Base-by-base conservation (phyloP, 2,113 vertebrate species). In the Ia io region DNA sequence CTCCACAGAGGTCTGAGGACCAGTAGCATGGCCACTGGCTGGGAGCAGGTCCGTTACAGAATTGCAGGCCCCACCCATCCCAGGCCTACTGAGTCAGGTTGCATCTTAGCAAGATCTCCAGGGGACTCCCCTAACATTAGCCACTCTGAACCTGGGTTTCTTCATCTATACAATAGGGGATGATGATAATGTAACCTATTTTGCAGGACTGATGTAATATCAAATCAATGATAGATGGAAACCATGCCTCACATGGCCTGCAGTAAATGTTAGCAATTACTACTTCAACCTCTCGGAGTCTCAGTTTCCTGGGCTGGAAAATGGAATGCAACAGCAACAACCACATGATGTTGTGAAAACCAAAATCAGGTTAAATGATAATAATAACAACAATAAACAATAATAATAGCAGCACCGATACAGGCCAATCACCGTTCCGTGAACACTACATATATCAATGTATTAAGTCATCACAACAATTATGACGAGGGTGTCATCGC, bases 41-140 rank as follows among this genome's bases (percentile, higher is more conserved):
- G 40, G 44, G 37, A 83, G 9, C 22, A 6, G 40, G 1, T 32
- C 69, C 20, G 71, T 30, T 13, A 35, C 14, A 35, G 37, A 32
- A 20, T 20, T 17, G 13, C 14, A 3, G 77, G 40, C 32, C 70
- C 53, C 1, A 0, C 14, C 25, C 56, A 0, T 8, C 20, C 40
- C 22, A 9, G 20, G 8, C 78, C 56, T 35, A n/a, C 25, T 6
- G 30, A 32, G 53, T 25, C 3, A 28, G 37, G 12, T 37, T 53
- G 9, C 8, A 42, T 23, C 22, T 32, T 25, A 51, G 56, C 35
- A 59, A 78, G 28, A 51, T 35, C 32, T 44, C 40, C 44, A 20
- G 22, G 5, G 35, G 16, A 20, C 20, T 28, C 3, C 2, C 22
- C 18, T 25, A 40, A 37, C 13, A 6, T n/a, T 5, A 51, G 47